Base-by-base conservation (phyloP, 2,888 invertebrate genomes). In the Seladonia tumulorum region DNA sequence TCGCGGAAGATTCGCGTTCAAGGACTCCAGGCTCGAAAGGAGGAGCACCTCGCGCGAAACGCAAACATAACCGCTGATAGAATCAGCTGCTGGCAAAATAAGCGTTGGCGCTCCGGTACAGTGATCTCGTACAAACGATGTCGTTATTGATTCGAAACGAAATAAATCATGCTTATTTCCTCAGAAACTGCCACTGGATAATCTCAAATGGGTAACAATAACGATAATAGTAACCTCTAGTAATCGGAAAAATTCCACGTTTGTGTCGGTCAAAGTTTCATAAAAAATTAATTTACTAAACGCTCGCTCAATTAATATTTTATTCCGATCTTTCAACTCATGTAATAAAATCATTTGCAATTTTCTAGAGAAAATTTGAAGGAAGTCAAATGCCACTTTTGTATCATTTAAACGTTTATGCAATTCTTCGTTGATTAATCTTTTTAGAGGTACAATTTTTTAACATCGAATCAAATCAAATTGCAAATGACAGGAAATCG, bases 21-120 rank as follows among this genome's bases (percentile, higher is more conserved):
- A 60, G 79, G 47, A 78, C 47, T 71, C 66, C 47, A 63, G 35
- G 49, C 25, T 60, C 63, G 18, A 42, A 68, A 68, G 39, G 39
- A 73, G 45, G 74, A 83, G 63, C 35, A 60, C n/a, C 25, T 70
- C 45, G 72, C n/a, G 47, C n/a, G 47, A 53, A 76, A 76, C 2
- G 66, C 80, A 86, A 76, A 76, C 78, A 57, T 49, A 66, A 66
- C 25, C 39, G 66, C 73, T 75, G 80, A 83, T 68, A 60, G 72
- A 79, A 77, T 77, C 16, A 76, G 60, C 57, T 73, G 73, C n/a
- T 42, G 57, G n/a, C 25, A 57, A 74, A 76, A 72, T 68, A 82
- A 63, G 35, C 45, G 42, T 66, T 75, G 35, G 5, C 16, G 25
- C 35, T 16, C 66, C 10, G 35, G 25, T 57, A 76, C 45, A 66